Base-by-base conservation (phyloP, 1,140 invertebrate genomes). In the Nomia melanderi region DNA sequence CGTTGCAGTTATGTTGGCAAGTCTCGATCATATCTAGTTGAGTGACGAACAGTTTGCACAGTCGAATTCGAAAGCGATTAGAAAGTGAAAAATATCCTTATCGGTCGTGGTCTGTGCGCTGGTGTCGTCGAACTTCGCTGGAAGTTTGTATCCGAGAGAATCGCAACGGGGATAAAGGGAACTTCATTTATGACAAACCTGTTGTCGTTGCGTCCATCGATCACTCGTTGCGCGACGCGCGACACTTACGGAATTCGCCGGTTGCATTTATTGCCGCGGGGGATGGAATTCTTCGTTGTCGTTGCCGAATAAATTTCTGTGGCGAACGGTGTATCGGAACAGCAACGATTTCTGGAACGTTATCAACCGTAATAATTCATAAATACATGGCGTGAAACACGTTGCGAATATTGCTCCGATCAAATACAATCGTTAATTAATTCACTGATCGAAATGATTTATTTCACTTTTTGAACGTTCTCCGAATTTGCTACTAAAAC, bases 171-270 rank as follows among this genome's bases (percentile, higher is more conserved):
- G 25, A 29, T 59, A 59, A 76, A 76, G 56, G 53, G 54, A 57
- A 59, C 64, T 76, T 76, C 73, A 69, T 67, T 83, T 81, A 83
- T 77, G 81, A 82, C 81, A 74, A 73, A 83, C 78, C 60, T 78
- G 82, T 72, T 75, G 66, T 82, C 75, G 75, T 77, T 47, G 63
- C 75, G 69, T 71, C 78, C 81, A 83, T 83, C 82, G 77, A 83
- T 83, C 82, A 83, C 65, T 67, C 44, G 80, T 71, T 50, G 39
- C 65, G 62, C 75, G 67, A 66, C 69, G 65, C 23, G 63, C 64
- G 82, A 83, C 81, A 78, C 78, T 79, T 83, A 83, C 66, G 81
- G 53, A 82, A 79, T 83, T 79, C 78, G 57, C 44, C 39, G 70
- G 50, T 75, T 79, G 70, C 65, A 82, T 83, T 83, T 82, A 83